Percentiles rank a stretch among this genome's conserved stretches.
These are phyloP conservation scores for Smittia aterrima DNA, from an alignment of 2,888 invertebrate genomes.

Conservation along the genomic window DNA sequence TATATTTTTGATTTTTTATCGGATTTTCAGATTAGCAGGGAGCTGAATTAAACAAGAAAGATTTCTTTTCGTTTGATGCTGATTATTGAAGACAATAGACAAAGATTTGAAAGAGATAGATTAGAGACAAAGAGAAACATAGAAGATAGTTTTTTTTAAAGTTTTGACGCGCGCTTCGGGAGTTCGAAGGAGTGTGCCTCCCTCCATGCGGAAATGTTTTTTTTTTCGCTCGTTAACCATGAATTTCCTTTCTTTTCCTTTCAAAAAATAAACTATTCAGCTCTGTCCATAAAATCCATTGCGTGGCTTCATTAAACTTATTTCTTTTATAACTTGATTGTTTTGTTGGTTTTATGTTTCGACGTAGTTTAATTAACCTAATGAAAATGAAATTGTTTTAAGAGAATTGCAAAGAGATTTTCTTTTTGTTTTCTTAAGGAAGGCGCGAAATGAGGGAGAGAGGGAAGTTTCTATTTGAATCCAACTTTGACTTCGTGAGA, in stretches of 20 bases:
- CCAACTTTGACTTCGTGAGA: too few relatives aligned
- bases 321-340: not conserved
- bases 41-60: slow-evolving; percentile 1
- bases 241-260: not conserved
- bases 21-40: not conserved
- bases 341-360: slow-evolving; percentile 2
- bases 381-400: not conserved
- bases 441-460: too few relatives aligned
- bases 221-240: not conserved
- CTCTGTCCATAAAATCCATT: not conserved
- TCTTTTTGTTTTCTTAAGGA: too few relatives aligned
- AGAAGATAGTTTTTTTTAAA: too few relatives aligned
- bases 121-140: not conserved
- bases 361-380: not conserved
- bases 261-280: not conserved
- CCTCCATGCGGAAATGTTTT: not conserved
- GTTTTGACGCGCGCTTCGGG: not conserved
- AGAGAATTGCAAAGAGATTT: too few relatives aligned
- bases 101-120: not conserved
- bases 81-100: slow-evolving; percentile 3
- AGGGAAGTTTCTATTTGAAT: too few relatives aligned
- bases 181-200: not conserved
- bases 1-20: not conserved
- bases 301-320: not conserved
- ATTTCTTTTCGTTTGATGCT: not conserved